Evolutionary conservation across 2,797 vertebrate species (phyloP).

Genomic region (Poliocrania exsul): DNA sequence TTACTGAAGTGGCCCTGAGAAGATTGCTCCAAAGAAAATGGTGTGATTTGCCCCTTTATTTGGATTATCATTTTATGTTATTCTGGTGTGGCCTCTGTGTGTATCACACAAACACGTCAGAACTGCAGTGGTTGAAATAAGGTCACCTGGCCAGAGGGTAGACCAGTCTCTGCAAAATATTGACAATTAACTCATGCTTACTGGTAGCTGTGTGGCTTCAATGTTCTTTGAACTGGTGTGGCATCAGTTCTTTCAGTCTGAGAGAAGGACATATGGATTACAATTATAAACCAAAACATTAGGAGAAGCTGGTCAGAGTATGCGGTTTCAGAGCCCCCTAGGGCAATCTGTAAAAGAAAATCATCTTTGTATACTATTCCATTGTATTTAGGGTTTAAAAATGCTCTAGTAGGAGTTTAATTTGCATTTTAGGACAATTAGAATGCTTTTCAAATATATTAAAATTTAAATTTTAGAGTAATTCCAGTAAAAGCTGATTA

Average conservation of each 20-base stretch:
- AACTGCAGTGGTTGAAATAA: background rate
- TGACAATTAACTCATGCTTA: background rate
- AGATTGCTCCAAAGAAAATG: background rate
- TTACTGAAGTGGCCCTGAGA: background rate
- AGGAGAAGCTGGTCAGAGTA: background rate
- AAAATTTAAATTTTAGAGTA: background rate
- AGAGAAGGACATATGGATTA: background rate
- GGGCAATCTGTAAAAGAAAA: background rate
- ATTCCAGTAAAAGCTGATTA: background rate
- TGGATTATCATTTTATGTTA: background rate
- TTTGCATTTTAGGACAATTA: background rate
- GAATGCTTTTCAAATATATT: background rate
- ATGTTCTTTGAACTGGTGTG: background rate
- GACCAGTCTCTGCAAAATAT: background rate
- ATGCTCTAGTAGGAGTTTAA: background rate
- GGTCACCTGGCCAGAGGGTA: background rate
- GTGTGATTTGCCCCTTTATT: background rate
- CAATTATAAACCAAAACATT: background rate
- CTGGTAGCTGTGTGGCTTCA: background rate
- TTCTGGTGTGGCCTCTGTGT: background rate
- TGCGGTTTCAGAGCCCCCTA: background rate
- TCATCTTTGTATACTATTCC: background rate
- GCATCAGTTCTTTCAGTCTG: background rate
- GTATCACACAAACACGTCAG: background rate
- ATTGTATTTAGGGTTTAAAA: background rate